Evolutionary conservation across 2,888 invertebrate genomes (phyloP), one percentile per base, ranked within the genome.

Genomic region (Netelia virgata): DNA sequence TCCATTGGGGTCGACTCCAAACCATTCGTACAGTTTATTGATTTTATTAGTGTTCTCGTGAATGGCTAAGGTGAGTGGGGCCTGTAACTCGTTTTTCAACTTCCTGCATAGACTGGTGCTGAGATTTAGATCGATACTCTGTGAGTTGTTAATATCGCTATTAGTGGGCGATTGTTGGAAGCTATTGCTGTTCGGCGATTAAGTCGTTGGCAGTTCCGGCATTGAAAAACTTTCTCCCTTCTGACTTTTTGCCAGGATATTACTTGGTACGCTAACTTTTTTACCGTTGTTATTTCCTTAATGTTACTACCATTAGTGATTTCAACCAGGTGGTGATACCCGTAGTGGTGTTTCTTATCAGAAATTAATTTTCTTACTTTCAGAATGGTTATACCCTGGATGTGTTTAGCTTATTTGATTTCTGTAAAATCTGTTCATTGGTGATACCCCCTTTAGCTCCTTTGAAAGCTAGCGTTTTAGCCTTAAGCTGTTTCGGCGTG

Each of bases 291-390:
- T 8, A 20, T 3, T 1, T 41, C n/a, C 0, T 8, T 41, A 2
- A 23, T 43, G 1, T 57, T 23, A 11, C 68, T 68, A 0, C 64
- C 23, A 9, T 53, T 78, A 1, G 81, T 16, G 1, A 86, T 5
- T 47, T 85, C 80, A 0, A 86, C 80, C 0, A 87, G n/a, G 59
- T 66, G 82, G 6, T 69, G 28, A 16, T 74, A 10, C 5, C 23
- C 16, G 3, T 14, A 59, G 66, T 73, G 20, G 47, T n/a, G 28
- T 55, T 20, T 68, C 28, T 23, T 66, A 0, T 53, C 59, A 36
- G 68, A 66, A 3, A 59, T 78, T n/a, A 80, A 43, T n/a, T 83
- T 75, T 76, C 81, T 83, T 0, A 86, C 43, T 76, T 86, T 86
- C 2, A 18, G 3, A 6, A 88, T 77, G n/a, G n/a, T 5, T 73